Evolutionary conservation across 2,888 invertebrate genomes (phyloP).

Genomic region (Drosophila recens): DNA sequence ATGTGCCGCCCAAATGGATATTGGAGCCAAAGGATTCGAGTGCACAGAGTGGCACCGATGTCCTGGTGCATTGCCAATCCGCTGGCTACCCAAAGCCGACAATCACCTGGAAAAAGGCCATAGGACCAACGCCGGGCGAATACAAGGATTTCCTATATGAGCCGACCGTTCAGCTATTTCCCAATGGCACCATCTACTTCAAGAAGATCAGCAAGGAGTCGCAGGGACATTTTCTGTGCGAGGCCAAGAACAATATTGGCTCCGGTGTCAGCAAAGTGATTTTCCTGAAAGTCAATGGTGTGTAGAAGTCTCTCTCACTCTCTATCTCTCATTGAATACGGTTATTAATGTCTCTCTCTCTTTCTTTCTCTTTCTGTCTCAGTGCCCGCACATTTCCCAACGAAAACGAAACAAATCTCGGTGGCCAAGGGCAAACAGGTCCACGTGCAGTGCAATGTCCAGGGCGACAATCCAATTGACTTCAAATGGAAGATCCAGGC

Average conservation of each 20-base stretch:
- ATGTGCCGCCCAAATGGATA: conserved; percentile 96
- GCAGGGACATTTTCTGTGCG: conserved; percentile 96
- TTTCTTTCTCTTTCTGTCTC: not conserved
- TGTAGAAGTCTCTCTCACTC: conserved; percentile 75
- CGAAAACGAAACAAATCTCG: conserved; percentile 92
- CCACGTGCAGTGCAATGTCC: conserved; percentile 93
- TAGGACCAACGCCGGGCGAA: conserved; percentile 92
- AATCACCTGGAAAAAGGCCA: conserved; percentile 95
- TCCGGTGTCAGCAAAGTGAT: conserved; percentile 96
- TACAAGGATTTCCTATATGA: conserved; percentile 94
- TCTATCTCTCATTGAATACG: not conserved
- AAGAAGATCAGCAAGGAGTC: conserved; percentile 93
- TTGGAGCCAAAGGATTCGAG: conserved; percentile 94
- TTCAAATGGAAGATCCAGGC: conserved; percentile 91
- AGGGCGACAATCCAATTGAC: conserved; percentile 94
- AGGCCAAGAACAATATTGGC: conserved; percentile 96
- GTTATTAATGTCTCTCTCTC: conserved; percentile 10
- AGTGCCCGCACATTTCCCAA: conserved; percentile 94
- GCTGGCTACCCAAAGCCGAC: conserved; percentile 96
- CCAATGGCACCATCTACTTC: conserved; percentile 94
- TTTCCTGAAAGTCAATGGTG: conserved; percentile 95
- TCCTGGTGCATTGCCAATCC: conserved; percentile 94
- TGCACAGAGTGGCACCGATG: conserved; percentile 93
- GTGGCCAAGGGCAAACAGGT: conserved; percentile 93
- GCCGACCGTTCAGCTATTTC: conserved; percentile 90